Evolutionary conservation across 1,140 invertebrate genomes (phyloP).

Genomic region (Phymorhynchus buccinoides): DNA sequence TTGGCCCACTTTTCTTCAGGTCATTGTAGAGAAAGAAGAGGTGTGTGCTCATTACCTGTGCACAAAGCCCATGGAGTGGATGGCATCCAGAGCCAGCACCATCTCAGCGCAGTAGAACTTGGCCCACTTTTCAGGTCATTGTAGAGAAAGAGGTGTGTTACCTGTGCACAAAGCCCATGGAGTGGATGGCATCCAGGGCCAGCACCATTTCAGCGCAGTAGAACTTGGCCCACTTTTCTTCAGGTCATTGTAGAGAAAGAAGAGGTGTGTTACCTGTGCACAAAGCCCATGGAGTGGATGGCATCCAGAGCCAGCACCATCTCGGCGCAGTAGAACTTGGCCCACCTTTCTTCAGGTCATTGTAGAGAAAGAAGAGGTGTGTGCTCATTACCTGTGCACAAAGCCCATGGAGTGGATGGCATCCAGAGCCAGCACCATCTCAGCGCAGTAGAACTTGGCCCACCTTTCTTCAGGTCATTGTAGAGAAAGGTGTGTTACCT

Average conservation of each 20-base stretch:
- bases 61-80: constrained; percentile 99
- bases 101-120: constrained; percentile 99
- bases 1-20: constrained; percentile 99
- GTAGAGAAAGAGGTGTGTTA: too few relatives aligned
- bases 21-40: too few relatives aligned
- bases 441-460: constrained; percentile 99
- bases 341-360: constrained; percentile 99
- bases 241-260: too few relatives aligned
- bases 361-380: too few relatives aligned
- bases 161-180: constrained; percentile 98
- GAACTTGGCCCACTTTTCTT: constrained; percentile 99
- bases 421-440: constrained; percentile 97
- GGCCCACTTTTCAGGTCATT: constrained; percentile 98
- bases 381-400: constrained; percentile 91
- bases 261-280: constrained; percentile 86
- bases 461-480: too few relatives aligned
- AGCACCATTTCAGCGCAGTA: constrained; percentile 99
- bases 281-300: constrained; percentile 99
- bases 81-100: constrained; percentile 96
- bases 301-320: constrained; percentile 97
- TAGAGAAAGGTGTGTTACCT: too few relatives aligned
- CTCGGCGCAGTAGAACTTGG: constrained; percentile 99
- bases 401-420: constrained; percentile 99
- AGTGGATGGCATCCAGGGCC: constrained; percentile 97
- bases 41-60: too few relatives aligned